phyloP scores from a whole-genome alignment of 2,888 invertebrate species.

The Mesorhabditis spiculigera region DNA sequence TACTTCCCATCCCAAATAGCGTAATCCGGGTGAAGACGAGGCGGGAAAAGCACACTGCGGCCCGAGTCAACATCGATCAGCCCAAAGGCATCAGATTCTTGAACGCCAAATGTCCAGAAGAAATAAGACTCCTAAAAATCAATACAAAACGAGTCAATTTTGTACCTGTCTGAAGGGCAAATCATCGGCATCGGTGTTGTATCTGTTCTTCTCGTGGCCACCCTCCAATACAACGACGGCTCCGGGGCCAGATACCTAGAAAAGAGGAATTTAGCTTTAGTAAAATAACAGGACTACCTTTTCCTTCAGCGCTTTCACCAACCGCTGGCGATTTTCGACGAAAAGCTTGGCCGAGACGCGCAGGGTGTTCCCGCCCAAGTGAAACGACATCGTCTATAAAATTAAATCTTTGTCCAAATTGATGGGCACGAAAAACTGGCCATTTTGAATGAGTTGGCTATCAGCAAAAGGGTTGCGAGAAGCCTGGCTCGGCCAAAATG shows the following conservation, averaged over 20 bases:
- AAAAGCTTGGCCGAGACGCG: constrained; percentile 44
- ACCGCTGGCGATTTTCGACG: constrained; percentile 43
- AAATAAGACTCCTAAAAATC: constrained; percentile 84
- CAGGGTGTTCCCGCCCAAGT: constrained; percentile 37
- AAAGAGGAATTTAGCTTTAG: neutral
- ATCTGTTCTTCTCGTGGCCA: constrained; percentile 47
- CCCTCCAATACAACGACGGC: constrained; percentile 45
- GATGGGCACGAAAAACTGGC: too few relatives aligned
- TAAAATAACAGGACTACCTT: constrained; percentile 8
- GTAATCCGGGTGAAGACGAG: constrained; percentile 78
- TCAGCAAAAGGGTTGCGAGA: too few relatives aligned
- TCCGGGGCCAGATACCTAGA: constrained; percentile 13
- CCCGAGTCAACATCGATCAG: constrained; percentile 62
- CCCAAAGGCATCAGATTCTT: constrained; percentile 86
- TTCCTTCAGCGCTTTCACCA: constrained; percentile 28
- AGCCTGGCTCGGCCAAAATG: too few relatives aligned
- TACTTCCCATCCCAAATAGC: constrained; percentile 87
- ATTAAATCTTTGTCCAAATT: neutral
- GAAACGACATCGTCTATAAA: constrained; percentile 20
- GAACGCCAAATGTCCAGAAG: constrained; percentile 89
- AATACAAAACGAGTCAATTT: neutral
- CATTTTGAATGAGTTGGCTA: too few relatives aligned
- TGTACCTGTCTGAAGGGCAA: constrained; percentile 51
- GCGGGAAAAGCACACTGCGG: constrained; percentile 77
- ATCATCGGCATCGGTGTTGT: constrained; percentile 55